Base-by-base conservation (phyloP, 1,140 invertebrate genomes). In the Heterodera schachtii region DNA sequence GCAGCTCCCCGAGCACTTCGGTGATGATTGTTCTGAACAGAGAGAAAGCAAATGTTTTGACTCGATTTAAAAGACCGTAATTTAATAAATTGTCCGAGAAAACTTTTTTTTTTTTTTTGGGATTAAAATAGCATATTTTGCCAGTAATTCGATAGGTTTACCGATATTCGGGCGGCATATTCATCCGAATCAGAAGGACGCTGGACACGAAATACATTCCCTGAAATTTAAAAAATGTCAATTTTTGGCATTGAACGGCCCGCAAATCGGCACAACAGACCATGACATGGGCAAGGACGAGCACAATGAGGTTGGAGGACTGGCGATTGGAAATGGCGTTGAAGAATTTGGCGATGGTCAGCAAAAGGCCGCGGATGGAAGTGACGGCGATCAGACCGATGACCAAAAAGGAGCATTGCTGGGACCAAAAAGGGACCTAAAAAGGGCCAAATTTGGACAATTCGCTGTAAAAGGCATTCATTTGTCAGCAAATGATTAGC, bases 131-230 rank as follows among this genome's bases (percentile, higher is more conserved):
- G 31, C 31, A 31, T 31, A 31, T 31, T 31, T 31, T 31, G 31
- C 31, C 31, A 31, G 31, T 31, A 31, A 31, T 31, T 31, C 1
- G 31, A 31, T 31, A 31, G 31, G 31, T 16, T 86, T 86, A 92
- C 91, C 92, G 92, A 90, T 99, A 99, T 91, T 99, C 96, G 0
- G 94, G 93, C 8, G 98, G 98, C 96, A 99, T 98, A 90, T 99
- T 99, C 97, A 99, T 99, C 73, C 98, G 92, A 93, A 99, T 97
- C 49, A 99, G 90, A 19, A 99, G 92, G 0, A 99, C 97, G 31
- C 95, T 97, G 2, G 97, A 98, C 46, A 98, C 95, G 92, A 99
- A 99, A 91, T 99, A 99, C 97, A 99, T 99, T 19, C 97, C 97
- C 94, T 94, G 87, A 79, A 89, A 85, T 8, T 4, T 3, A 60